Percentiles rank a stretch among this genome's conserved stretches.
These are phyloP conservation scores for Microctenopoma steveboyesi DNA, from an alignment of 2,797 vertebrate genomes.

Conservation along the genomic window DNA sequence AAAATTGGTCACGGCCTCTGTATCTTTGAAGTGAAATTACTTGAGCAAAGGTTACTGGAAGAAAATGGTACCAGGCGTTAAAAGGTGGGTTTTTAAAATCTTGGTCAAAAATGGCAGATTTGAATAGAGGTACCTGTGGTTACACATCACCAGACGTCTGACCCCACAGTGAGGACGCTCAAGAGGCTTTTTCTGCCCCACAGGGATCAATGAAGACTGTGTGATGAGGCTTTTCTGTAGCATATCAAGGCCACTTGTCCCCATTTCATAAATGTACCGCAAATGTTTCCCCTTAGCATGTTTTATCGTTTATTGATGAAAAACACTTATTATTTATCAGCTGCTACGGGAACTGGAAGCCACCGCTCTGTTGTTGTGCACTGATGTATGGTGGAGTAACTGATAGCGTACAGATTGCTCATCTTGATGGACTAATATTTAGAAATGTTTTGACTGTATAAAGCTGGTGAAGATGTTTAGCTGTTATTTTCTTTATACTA, in stretches of 20 bases:
- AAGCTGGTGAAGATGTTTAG: too few relatives aligned
- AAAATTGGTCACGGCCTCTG: conserved; percentile 69
- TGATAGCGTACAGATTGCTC: background rate
- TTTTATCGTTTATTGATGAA: conserved; percentile 61
- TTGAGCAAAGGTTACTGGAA: conserved; percentile 54
- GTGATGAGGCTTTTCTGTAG: conserved; percentile 18
- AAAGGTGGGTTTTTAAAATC: conserved; percentile 9
- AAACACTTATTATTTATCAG: conserved; percentile 55
- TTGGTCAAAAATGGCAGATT: background rate
- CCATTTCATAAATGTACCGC: conserved; percentile 49
- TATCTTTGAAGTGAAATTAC: conserved; percentile 75
- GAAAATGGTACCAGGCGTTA: background rate
- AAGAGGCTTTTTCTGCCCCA: background rate
- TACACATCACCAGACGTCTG: conserved; percentile 16
- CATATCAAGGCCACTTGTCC: conserved; percentile 31
- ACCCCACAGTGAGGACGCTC: conserved; percentile 12
- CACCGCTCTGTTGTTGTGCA: background rate
- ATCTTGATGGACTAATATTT: background rate
- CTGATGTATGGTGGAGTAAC: conserved; percentile 3
- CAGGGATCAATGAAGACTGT: conserved; percentile 19
- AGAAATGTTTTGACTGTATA: too few relatives aligned
- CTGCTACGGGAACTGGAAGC: conserved; percentile 34
- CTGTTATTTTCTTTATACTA: too few relatives aligned
- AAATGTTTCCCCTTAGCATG: conserved; percentile 40
- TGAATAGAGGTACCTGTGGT: background rate